Conservation (phyloP, 2,797 vertebrate genomes). For the Alcedo atthis region DNA sequence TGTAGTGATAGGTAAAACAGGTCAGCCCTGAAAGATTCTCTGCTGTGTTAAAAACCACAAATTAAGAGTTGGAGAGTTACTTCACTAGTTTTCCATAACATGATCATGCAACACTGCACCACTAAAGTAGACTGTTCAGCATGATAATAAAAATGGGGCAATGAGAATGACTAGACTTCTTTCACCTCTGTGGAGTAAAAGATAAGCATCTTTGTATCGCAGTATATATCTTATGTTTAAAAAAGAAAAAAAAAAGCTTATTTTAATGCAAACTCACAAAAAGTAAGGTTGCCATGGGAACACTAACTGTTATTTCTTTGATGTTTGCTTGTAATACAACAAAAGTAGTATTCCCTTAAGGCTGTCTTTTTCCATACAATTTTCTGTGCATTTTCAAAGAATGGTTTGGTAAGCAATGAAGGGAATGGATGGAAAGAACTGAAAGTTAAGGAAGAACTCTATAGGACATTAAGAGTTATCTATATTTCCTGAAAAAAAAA, state of each 20-base stretch:
- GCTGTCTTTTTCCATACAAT: constrained; percentile 3
- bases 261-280: constrained; percentile 31
- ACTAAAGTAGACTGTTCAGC: not conserved
- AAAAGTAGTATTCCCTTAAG: constrained; percentile 11
- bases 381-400: constrained; percentile 4
- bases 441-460: not conserved
- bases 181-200: not conserved
- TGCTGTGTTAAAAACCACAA: not conserved
- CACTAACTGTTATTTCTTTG: constrained; percentile 52
- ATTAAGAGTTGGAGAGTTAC: not conserved
- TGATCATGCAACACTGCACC: not conserved
- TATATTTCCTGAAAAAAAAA: not conserved
- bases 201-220: not conserved
- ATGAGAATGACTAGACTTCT: not conserved
- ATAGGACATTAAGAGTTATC: not conserved
- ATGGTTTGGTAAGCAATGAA: not conserved
- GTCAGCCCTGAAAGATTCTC: not conserved
- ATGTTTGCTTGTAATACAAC: constrained; percentile 18
- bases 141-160: not conserved
- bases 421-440: not conserved
- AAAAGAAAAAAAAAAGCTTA: not conserved
- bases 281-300: constrained; percentile 68
- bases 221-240: not conserved
- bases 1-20: not conserved
- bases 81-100: not conserved